These are phyloP conservation scores for Puntigrus tetrazona DNA, from an alignment of 2,113 vertebrate species.

Conservation along the genomic window DNA sequence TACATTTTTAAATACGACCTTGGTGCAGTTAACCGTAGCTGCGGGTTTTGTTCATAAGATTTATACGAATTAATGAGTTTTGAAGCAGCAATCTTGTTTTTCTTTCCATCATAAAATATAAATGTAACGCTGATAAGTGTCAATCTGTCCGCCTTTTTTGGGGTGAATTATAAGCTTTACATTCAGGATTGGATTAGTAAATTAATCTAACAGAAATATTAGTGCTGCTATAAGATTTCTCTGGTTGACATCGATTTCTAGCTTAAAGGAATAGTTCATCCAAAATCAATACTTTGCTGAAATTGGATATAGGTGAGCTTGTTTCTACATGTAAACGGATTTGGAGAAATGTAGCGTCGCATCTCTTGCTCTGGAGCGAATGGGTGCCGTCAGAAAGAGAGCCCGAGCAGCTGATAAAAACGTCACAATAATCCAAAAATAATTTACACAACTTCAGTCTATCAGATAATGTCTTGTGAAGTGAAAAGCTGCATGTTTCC, in stretches of 20 bases:
- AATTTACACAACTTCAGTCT: neutral
- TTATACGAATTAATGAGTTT: neutral
- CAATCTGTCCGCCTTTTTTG: neutral
- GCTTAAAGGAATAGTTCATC: neutral
- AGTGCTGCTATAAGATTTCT: neutral
- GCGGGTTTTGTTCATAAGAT: neutral
- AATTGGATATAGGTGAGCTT: neutral
- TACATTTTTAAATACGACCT: neutral
- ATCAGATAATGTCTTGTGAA: neutral
- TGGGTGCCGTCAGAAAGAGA: neutral
- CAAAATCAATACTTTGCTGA: neutral
- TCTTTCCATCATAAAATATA: neutral
- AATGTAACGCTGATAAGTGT: neutral
- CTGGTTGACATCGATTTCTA: neutral
- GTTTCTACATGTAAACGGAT: neutral
- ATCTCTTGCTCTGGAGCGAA: neutral
- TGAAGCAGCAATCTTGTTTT: neutral
- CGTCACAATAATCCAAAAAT: neutral
- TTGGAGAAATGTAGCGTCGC: neutral
- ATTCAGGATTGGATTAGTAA: neutral
- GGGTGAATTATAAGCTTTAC: neutral
- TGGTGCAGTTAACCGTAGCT: neutral
- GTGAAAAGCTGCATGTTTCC: neutral
- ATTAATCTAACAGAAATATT: neutral
- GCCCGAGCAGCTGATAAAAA: neutral